phyloP scores from a whole-genome alignment of 2,888 invertebrate species.

The Eristalinus sepulchralis region DNA sequence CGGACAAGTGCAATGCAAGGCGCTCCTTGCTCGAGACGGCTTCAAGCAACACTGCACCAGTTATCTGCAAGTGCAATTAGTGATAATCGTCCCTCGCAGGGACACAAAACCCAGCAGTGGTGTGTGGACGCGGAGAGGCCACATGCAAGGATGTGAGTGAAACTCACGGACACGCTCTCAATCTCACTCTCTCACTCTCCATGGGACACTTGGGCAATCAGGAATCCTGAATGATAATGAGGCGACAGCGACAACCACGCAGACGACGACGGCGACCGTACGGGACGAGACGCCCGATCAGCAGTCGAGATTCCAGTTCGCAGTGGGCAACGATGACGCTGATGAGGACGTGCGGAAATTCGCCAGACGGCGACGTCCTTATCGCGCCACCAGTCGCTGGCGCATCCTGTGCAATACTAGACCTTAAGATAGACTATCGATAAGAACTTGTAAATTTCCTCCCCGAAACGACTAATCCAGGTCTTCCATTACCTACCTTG shows the following conservation, averaged over 20 bases:
- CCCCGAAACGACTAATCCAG: slow-evolving; percentile 61
- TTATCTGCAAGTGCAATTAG: slow-evolving; percentile 61
- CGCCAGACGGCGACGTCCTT: slow-evolving; percentile 10
- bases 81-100: slow-evolving; percentile 62
- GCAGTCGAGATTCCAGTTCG: background rate
- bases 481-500: slow-evolving; percentile 45
- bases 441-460: slow-evolving; percentile 55
- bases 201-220: slow-evolving; percentile 5
- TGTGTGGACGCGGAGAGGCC: background rate
- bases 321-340: background rate
- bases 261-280: background rate
- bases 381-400: slow-evolving; percentile 14
- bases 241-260: background rate
- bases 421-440: slow-evolving; percentile 37
- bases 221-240: background rate
- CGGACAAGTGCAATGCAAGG: slow-evolving; percentile 65
- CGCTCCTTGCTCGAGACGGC: slow-evolving; percentile 29
- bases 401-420: slow-evolving; percentile 64
- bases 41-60: slow-evolving; percentile 46
- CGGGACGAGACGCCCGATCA: background rate
- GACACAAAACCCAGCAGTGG: slow-evolving; percentile 46
- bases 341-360: slow-evolving; percentile 43
- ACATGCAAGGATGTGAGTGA: slow-evolving; percentile 20
- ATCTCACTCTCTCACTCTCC: background rate
- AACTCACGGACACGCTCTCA: background rate